phyloP scores from a whole-genome alignment of 2,888 invertebrate species.

The Julus scandinavius region DNA sequence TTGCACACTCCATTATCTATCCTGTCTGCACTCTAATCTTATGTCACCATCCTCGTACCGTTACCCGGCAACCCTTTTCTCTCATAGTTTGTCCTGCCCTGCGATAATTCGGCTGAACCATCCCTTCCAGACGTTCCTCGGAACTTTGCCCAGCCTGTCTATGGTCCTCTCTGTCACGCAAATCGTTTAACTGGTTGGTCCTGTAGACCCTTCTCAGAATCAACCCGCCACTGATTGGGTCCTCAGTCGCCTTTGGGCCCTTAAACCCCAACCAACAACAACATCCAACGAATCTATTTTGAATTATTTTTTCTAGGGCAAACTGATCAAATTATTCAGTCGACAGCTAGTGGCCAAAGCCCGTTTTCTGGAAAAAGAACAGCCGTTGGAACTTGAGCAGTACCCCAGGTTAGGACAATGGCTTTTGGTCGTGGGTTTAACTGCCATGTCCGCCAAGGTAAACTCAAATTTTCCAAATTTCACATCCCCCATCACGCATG shows the following conservation, averaged over 20 bases:
- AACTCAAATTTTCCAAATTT: background rate
- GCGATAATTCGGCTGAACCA: too few species aligned
- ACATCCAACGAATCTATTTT: background rate
- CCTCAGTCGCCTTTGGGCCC: too few species aligned
- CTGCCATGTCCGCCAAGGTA: constrained; percentile 77
- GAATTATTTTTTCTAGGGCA: constrained; percentile 75
- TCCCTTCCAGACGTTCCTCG: too few species aligned
- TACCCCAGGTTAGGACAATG: constrained; percentile 86
- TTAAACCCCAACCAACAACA: background rate
- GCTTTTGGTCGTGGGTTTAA: constrained; percentile 89
- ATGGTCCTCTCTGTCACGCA: too few species aligned
- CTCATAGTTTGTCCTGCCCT: too few species aligned
- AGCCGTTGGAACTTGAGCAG: constrained; percentile 70
- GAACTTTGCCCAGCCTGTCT: too few species aligned
- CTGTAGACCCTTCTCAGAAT: too few species aligned
- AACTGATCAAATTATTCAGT: constrained; percentile 92
- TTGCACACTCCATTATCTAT: too few species aligned
- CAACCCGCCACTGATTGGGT: background rate
- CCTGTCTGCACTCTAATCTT: too few species aligned
- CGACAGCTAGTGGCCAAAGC: constrained; percentile 88
- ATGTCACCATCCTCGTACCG: too few species aligned
- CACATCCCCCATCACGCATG: background rate
- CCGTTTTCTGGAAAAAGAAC: constrained; percentile 74
- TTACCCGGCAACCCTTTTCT: too few species aligned
- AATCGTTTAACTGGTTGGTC: too few species aligned